Percentiles rank a stretch among this genome's conserved stretches.
phyloP scores from a whole-genome alignment of 1,140 invertebrate species.

The Musca domestica region DNA sequence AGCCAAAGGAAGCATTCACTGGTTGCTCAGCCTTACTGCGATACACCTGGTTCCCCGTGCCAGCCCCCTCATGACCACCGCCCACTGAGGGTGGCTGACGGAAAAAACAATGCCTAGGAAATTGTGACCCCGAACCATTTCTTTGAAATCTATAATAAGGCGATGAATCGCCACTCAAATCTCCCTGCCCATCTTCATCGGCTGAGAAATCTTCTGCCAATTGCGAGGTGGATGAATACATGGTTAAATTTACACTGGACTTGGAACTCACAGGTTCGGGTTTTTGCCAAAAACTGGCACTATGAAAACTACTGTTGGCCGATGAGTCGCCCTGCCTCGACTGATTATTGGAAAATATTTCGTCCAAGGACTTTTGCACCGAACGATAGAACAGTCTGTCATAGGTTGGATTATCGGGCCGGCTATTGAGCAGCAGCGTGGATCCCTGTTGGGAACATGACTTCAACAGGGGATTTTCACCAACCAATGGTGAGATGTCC shows the following conservation, averaged over 20 bases:
- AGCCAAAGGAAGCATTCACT: slow-evolving; percentile 21
- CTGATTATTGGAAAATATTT: slow-evolving; percentile 30
- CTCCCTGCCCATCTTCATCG: slow-evolving; percentile 13
- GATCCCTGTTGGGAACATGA: slow-evolving; percentile 16
- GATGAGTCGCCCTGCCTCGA: not conserved
- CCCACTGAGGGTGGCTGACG: slow-evolving; percentile 29
- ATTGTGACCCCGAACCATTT: slow-evolving; percentile 47
- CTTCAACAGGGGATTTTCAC: not conserved
- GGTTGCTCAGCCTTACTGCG: not conserved
- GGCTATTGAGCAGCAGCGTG: not conserved
- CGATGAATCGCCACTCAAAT: slow-evolving; percentile 21
- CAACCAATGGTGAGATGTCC: slow-evolving; percentile 5
- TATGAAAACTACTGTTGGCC: not conserved
- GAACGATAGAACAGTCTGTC: slow-evolving; percentile 47
- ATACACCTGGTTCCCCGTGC: not conserved
- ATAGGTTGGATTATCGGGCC: slow-evolving; percentile 47
- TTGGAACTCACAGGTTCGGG: slow-evolving; percentile 46
- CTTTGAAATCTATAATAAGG: slow-evolving; percentile 40
- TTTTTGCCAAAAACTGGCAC: slow-evolving; percentile 23
- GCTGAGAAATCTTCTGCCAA: slow-evolving; percentile 28
- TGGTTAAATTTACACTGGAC: slow-evolving; percentile 50
- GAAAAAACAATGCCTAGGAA: slow-evolving; percentile 49
- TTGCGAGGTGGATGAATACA: slow-evolving; percentile 42
- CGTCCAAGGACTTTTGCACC: slow-evolving; percentile 33
- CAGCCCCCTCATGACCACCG: not conserved